Conservation (phyloP, 1,140 invertebrate genomes). For the Hyles vespertilio region DNA sequence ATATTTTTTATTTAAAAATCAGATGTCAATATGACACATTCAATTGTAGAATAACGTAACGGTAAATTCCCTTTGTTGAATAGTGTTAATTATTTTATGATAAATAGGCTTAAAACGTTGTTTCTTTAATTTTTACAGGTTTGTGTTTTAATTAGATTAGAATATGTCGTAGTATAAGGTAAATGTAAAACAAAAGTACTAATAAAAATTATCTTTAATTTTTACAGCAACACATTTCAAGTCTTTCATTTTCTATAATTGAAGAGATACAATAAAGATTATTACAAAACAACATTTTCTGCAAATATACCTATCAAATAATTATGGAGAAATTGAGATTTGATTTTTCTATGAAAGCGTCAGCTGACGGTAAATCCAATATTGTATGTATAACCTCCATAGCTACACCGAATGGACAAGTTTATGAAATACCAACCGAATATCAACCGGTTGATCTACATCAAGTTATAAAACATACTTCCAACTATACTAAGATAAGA, state of each 20-base stretch:
- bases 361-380: slow-evolving; percentile 38
- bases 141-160: no score
- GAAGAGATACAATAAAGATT: background rate
- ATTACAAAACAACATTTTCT: slow-evolving; percentile 30
- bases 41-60: no score
- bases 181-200: no score
- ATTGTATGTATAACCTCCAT: slow-evolving; percentile 32
- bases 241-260: no score
- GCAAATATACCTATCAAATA: slow-evolving; percentile 12
- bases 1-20: no score
- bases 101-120: no score
- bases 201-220: no score
- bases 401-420: slow-evolving; percentile 22
- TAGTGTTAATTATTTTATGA: background rate
- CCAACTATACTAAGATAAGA: slow-evolving; percentile 17
- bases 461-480: slow-evolving; percentile 10
- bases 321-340: slow-evolving; percentile 27
- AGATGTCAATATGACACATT: no score
- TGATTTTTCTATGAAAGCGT: slow-evolving; percentile 18
- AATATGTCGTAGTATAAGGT: no score
- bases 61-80: no score
- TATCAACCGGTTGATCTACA: slow-evolving; percentile 20
- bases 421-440: slow-evolving; percentile 24
- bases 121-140: no score
- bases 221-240: no score